Evolutionary conservation across 2,888 invertebrate genomes (phyloP).

Genomic region (Campoplex capitator): DNA sequence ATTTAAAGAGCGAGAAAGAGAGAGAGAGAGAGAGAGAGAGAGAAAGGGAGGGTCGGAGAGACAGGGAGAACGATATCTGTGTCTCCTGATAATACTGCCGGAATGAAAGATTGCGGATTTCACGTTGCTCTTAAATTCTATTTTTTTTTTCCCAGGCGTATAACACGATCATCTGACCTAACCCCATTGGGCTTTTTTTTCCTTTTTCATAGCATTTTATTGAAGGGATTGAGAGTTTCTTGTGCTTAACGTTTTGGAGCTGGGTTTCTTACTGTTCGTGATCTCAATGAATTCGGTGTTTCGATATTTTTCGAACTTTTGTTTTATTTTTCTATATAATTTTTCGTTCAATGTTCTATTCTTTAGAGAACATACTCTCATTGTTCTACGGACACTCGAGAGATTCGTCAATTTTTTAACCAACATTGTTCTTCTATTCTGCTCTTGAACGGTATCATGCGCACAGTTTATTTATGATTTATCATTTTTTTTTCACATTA

Average conservation of each 20-base stretch:
- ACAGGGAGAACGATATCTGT: not conserved
- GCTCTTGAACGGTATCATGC: too few relatives aligned
- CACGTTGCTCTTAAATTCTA: not conserved
- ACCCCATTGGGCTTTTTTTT: not conserved
- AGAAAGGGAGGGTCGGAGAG: not conserved
- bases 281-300: not conserved
- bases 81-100: constrained; percentile 17
- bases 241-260: not conserved
- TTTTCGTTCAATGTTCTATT: not conserved
- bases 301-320: not conserved
- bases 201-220: not conserved
- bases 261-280: not conserved
- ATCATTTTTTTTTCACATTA: not conserved
- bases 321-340: too few relatives aligned
- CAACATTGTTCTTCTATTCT: not conserved
- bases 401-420: not conserved
- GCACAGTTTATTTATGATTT: not conserved
- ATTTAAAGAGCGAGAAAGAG: constrained; percentile 1
- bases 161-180: not conserved
- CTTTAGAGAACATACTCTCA: not conserved
- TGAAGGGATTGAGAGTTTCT: not conserved
- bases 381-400: not conserved
- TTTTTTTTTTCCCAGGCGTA: not conserved
- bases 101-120: constrained; percentile 31
- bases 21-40: not conserved